Conservation (phyloP, 2,888 invertebrate species). For the Seira sanloemensis region DNA sequence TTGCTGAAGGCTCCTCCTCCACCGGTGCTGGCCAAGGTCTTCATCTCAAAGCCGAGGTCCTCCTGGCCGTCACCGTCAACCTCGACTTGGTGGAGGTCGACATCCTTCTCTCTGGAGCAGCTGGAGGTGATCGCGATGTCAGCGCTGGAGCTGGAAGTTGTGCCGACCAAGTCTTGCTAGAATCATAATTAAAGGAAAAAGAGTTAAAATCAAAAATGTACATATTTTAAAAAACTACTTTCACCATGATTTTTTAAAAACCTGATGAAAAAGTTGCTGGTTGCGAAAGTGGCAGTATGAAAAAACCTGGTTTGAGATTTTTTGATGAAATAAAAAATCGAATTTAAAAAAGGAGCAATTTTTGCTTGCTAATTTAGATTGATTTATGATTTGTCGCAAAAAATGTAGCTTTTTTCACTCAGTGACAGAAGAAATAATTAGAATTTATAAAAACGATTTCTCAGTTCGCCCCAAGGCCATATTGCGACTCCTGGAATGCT, state of each 20-base stretch:
- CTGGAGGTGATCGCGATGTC: background rate
- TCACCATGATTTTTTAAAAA: too few species aligned
- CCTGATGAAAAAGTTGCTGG: too few species aligned
- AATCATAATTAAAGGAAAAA: background rate
- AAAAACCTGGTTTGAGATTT: background rate
- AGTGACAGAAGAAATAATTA: too few species aligned
- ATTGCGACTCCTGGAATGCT: too few species aligned
- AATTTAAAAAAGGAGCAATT: background rate
- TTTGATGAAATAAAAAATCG: background rate
- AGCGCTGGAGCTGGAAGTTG: background rate
- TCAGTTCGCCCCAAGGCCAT: too few species aligned
- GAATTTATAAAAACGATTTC: too few species aligned
- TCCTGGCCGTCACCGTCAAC: background rate
- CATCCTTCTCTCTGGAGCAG: background rate
- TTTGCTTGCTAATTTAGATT: too few species aligned
- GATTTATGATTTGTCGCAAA: too few species aligned
- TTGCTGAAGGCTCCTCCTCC: background rate
- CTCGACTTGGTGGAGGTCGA: background rate
- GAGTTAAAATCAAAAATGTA: background rate
- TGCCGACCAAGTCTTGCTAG: slow-evolving; percentile 34
- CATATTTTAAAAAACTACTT: background rate
- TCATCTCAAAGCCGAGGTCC: background rate
- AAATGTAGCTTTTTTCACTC: too few species aligned
- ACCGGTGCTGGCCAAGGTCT: background rate
- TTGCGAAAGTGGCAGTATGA: background rate